Percentiles rank a stretch among this genome's conserved stretches.
These are phyloP conservation scores for Cinclus mexicanus DNA, from an alignment of 2,113 vertebrate species.

Conservation along the genomic window DNA sequence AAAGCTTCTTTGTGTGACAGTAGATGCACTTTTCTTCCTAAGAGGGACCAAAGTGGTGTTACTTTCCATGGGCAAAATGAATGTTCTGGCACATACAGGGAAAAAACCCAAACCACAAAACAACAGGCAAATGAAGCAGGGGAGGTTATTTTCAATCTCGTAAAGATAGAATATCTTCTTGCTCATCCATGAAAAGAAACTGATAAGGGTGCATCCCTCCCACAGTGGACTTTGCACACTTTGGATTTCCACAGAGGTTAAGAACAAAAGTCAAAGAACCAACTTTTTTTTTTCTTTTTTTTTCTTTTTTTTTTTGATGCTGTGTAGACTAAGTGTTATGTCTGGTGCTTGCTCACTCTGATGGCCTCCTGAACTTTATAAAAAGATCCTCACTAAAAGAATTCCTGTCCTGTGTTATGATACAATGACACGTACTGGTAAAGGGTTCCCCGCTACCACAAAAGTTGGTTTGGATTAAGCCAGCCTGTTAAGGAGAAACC, in stretches of 20 bases:
- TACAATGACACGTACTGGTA: rapidly evolving
- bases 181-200: neutral
- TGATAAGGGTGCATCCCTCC: neutral
- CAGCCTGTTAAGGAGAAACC: neutral
- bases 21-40: neutral
- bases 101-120: neutral
- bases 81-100: neutral
- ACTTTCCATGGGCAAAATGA: neutral
- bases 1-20: neutral
- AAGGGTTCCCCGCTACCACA: neutral
- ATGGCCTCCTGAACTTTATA: neutral
- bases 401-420: neutral
- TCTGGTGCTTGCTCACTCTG: neutral
- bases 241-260: neutral
- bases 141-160: neutral
- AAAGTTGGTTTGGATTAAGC: neutral
- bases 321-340: neutral
- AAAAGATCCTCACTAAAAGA: neutral
- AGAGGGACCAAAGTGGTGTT: neutral
- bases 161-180: neutral
- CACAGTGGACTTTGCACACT: neutral
- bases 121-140: neutral
- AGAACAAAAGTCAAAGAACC: neutral
- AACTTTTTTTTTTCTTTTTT: neutral
- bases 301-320: neutral